Evolutionary conservation across 30 jellyfish, hydroid and myxozoan genomes (phyloP), one percentile per base, ranked within the genome.

Genomic region (Nemopilema nomurai): DNA sequence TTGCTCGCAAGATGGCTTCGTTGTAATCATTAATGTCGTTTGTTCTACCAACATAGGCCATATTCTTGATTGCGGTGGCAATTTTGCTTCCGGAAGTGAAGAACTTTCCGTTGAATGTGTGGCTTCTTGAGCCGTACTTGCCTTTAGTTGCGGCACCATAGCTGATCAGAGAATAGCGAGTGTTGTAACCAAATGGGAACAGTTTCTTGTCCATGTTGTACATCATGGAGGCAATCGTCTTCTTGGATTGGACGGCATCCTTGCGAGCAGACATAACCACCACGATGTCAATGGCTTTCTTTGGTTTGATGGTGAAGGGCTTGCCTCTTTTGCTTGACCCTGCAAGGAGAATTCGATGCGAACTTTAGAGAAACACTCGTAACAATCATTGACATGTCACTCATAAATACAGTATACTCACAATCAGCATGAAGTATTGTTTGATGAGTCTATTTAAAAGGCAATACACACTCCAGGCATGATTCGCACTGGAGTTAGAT

Each of bases 141-240:
- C 83, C 83, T 9, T 97, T 88, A 57, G 74, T 67, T 28, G 95
- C 92, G 8, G 93, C 57, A 23, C 99, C 99, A 75, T 74, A 95
- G 41, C 98, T 97, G 89, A 95, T 74, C 65, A 95, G 70, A 67
- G 99, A 93, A 81, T 85, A 95, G 69, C 97, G 97, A 0, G 97
- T 72, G 64, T 87, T 74, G 97, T 28, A 87, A 7, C 96, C 96
- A 79, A 77, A 49, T 63, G 32, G 33, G 8, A 49, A 25, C 76
- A 87, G 24, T 32, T 72, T 62, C 90, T 84, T 89, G 90, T 84
- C 65, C 21, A 63, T 57, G 19, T 70, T 63, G 92, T 81, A 67
- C 91, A 90, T 17, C 85, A 83, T 51, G 24, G 90, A 30, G 7
- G 96, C 90, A 49, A 87, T 79, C 23, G 66, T 17, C 13, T 74